Evolutionary conservation across 2,113 vertebrate species (phyloP).

Genomic region (Athene noctua): DNA sequence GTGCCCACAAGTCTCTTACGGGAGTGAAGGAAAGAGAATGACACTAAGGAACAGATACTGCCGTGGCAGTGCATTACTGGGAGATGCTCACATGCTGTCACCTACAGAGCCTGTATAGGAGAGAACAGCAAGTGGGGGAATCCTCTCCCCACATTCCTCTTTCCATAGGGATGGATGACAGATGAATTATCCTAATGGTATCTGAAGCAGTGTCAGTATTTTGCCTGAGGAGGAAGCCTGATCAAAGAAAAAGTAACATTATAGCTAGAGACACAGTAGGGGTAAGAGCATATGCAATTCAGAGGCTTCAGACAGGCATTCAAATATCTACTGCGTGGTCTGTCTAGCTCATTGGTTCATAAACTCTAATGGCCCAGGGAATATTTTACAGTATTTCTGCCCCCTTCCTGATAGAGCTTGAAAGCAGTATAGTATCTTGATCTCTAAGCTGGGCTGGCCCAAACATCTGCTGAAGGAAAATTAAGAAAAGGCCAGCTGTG

Average conservation of each 20-base stretch:
- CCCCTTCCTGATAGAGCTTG: background rate
- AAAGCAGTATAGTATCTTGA: background rate
- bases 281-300: background rate
- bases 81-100: background rate
- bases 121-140: background rate
- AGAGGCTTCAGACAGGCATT: background rate
- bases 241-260: background rate
- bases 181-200: background rate
- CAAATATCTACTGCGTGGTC: background rate
- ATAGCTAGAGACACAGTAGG: background rate
- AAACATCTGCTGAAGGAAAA: conserved; percentile 38
- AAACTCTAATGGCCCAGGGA: background rate
- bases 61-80: background rate
- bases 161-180: background rate
- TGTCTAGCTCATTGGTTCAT: background rate
- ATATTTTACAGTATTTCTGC: background rate
- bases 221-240: background rate
- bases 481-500: conserved; percentile 21
- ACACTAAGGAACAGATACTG: background rate
- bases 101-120: background rate
- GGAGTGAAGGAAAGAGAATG: background rate
- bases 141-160: background rate
- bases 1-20: background rate
- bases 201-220: background rate
- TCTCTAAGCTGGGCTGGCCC: background rate